A percentile compares a stretch with the other conserved stretches of the same genome.
These are phyloP conservation scores for Saccopteryx leptura DNA, from an alignment of 2,113 vertebrate genomes.

Conservation along the genomic window DNA sequence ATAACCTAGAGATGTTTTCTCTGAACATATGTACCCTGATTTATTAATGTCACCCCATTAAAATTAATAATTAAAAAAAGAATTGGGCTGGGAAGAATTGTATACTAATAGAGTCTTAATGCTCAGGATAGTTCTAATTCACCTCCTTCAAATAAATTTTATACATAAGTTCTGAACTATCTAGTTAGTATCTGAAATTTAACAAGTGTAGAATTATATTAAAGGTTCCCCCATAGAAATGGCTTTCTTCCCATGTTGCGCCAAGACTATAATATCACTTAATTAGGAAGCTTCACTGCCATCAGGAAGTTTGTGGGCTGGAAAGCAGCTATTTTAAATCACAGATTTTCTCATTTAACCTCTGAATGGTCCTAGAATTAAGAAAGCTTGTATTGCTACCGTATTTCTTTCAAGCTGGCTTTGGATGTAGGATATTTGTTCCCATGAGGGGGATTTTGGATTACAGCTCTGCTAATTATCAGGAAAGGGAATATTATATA, in stretches of 20 bases:
- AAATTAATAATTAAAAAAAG: not conserved
- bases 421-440: constrained; percentile 11
- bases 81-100: not conserved
- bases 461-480: constrained; percentile 54
- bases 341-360: constrained; percentile 66
- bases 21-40: no score
- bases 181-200: constrained; percentile 60
- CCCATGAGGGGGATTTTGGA: not conserved
- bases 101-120: not conserved
- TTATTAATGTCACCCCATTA: no score
- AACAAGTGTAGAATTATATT: constrained; percentile 37
- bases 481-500: constrained; percentile 45
- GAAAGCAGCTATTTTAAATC: constrained; percentile 66
- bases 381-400: constrained; percentile 26
- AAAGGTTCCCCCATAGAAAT: constrained; percentile 32
- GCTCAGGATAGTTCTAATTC: not conserved
- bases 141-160: not conserved
- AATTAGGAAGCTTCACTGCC: constrained; percentile 57
- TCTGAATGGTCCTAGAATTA: constrained; percentile 58
- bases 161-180: not conserved
- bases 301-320: constrained; percentile 59
- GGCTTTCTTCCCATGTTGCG: constrained; percentile 10
- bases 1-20: no score
- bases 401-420: constrained; percentile 65
- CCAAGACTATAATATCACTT: constrained; percentile 52